These are phyloP conservation scores for Cavia porcellus DNA, from an alignment of 2,113 vertebrate genomes.

Conservation along the genomic window DNA sequence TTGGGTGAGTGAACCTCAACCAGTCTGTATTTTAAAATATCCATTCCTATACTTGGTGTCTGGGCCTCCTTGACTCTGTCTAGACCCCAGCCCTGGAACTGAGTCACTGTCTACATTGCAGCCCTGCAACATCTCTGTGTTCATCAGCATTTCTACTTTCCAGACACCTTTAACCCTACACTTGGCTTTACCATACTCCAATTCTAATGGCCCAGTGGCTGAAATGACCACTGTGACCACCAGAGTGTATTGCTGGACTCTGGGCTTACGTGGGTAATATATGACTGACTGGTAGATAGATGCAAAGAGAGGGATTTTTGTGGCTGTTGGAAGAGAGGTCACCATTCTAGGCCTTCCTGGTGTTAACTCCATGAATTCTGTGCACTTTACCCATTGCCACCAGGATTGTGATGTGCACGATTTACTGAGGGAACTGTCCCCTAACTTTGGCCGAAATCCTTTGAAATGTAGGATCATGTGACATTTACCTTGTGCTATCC, in stretches of 20 bases:
- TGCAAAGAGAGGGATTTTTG: not conserved
- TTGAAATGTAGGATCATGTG: not conserved
- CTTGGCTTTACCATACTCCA: accelerated
- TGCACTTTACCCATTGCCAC: no score
- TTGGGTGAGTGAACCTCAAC: not conserved
- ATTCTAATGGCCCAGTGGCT: not conserved
- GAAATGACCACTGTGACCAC: not conserved
- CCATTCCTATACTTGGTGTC: not conserved
- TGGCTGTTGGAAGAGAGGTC: not conserved
- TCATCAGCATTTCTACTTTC: not conserved
- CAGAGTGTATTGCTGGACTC: not conserved
- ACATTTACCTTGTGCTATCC: not conserved
- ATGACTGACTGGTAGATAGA: not conserved
- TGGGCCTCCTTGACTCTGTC: not conserved
- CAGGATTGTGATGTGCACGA: accelerated
- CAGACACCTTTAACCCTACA: accelerated
- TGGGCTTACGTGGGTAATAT: not conserved
- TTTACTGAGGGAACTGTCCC: not conserved
- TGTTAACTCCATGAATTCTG: not conserved
- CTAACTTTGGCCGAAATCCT: not conserved
- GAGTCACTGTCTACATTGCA: not conserved
- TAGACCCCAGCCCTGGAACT: not conserved
- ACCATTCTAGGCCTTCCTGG: no score
- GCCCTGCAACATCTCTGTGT: not conserved
- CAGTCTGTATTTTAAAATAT: not conserved